Percentiles rank a stretch among this genome's conserved stretches.
phyloP scores from a whole-genome alignment of 1,140 invertebrate genomes.

The Nephila pilipes region DNA sequence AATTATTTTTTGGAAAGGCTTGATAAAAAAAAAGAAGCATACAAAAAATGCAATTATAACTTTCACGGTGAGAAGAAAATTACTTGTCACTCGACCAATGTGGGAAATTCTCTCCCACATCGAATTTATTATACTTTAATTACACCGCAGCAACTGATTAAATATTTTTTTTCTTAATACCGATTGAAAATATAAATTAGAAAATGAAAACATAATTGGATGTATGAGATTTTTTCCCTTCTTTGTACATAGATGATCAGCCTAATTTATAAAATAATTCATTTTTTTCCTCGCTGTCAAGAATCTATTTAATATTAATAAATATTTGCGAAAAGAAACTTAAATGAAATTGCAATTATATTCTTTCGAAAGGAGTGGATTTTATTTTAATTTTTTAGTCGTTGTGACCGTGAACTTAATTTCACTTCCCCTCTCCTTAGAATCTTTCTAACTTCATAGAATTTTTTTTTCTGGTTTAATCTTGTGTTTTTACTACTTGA shows the following conservation, averaged over 20 bases:
- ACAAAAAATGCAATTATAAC: not conserved
- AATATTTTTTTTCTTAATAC: not conserved
- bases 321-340: not conserved
- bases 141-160: not conserved
- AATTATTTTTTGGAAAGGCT: too few species aligned
- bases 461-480: not conserved
- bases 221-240: not conserved
- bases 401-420: not conserved
- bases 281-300: not conserved
- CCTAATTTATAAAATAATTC: not conserved
- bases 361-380: not conserved
- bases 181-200: not conserved
- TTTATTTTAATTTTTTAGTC: not conserved
- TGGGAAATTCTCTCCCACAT: not conserved
- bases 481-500: not conserved
- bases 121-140: slow-evolving; percentile 2
- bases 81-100: not conserved
- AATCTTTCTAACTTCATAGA: too few species aligned
- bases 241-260: not conserved
- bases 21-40: too few species aligned
- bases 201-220: slow-evolving; percentile 8
- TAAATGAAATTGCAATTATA: slow-evolving; percentile 13
- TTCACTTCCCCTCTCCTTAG: not conserved
- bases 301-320: slow-evolving; percentile 24
- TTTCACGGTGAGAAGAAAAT: not conserved